Conservation (phyloP, 1,140 invertebrate species). For the Chlorops oryzae region DNA sequence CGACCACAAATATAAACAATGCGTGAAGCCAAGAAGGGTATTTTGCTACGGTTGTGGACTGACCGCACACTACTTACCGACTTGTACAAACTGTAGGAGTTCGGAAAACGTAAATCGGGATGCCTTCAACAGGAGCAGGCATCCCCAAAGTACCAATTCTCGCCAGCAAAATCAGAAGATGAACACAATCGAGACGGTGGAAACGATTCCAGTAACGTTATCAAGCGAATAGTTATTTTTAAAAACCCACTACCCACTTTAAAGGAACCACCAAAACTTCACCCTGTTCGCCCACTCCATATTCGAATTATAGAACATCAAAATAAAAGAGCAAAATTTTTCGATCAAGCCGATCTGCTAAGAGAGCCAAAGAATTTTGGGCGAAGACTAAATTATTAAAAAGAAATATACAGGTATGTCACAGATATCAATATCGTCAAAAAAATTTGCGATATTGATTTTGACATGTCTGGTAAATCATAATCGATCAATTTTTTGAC, state of each 20-base stretch:
- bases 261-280: neutral
- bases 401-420: no score
- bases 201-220: neutral
- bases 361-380: neutral
- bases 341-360: neutral
- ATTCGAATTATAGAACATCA: neutral
- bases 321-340: neutral
- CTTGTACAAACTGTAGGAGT: conserved; percentile 1
- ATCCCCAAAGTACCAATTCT: no score
- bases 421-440: no score
- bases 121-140: neutral
- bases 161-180: no score
- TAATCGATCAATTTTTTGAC: no score
- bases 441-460: no score
- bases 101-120: neutral
- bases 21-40: neutral
- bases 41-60: conserved; percentile 13
- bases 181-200: no score
- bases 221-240: neutral
- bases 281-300: neutral
- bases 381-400: neutral
- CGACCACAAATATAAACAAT: neutral
- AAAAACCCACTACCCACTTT: no score
- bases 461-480: no score
- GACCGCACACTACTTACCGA: neutral